Percentiles rank a stretch among this genome's conserved stretches.
These are phyloP conservation scores for Sitobion miscanthi DNA, from an alignment of 1,140 invertebrate genomes.

Conservation along the genomic window DNA sequence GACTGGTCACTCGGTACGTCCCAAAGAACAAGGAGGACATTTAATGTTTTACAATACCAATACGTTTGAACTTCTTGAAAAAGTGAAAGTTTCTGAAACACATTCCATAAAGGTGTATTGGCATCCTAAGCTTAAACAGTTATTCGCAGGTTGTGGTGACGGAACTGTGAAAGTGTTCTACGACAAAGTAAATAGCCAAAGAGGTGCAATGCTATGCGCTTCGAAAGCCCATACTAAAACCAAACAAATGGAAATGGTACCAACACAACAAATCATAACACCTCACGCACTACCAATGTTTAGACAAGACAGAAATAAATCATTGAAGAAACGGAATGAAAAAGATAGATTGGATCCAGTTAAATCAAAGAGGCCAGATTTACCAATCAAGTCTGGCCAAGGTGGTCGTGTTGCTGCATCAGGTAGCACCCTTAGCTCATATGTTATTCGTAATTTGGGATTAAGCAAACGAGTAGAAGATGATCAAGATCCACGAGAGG, in stretches of 20 bases:
- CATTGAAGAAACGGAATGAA: constrained; percentile 89
- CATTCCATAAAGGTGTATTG: constrained; percentile 89
- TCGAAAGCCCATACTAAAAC: constrained; percentile 80
- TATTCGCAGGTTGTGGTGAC: constrained; percentile 91
- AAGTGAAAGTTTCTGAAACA: constrained; percentile 78
- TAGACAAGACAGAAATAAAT: constrained; percentile 87
- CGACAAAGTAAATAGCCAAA: constrained; percentile 81
- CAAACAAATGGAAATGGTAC: constrained; percentile 84
- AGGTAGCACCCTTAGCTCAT: constrained; percentile 95
- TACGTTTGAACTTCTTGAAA: constrained; percentile 77
- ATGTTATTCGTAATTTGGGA: constrained; percentile 94
- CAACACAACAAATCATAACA: constrained; percentile 93
- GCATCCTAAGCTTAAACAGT: constrained; percentile 97
- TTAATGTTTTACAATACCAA: constrained; percentile 83
- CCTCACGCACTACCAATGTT: constrained; percentile 96
- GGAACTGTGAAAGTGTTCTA: constrained; percentile 91
- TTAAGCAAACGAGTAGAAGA: constrained; percentile 92
- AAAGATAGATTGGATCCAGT: constrained; percentile 90
- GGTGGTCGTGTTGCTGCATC: constrained; percentile 93
- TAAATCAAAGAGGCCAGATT: constrained; percentile 90
- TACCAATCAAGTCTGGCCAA: constrained; percentile 92
- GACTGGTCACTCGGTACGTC: constrained; percentile 84
- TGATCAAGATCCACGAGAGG: constrained; percentile 95
- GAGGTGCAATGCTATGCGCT: constrained; percentile 91
- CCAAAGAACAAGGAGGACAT: constrained; percentile 74